Base-by-base conservation (phyloP, 2,888 invertebrate species). In the Drosophila bunnanda region DNA sequence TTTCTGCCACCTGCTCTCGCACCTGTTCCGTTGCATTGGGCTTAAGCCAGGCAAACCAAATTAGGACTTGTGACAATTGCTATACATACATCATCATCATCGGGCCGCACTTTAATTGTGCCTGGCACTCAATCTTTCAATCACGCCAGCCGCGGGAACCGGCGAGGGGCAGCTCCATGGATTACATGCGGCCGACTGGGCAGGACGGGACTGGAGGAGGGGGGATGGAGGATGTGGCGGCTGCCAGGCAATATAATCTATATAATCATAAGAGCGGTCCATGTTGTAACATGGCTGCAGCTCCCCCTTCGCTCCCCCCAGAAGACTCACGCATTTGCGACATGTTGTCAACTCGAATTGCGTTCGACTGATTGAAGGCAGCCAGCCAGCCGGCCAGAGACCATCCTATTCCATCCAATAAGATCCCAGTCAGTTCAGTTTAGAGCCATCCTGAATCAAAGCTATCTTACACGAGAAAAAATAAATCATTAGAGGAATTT, bases 321-420 rank as follows among this genome's bases (percentile, higher is more conserved):
- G 17, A 34, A 58, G 68, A 71, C 72, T 78, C 75, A 86, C 80
- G 80, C 86, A 85, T 80, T 88, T 88, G 89, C 90, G 90, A 90
- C 90, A 90, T 90, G 91, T 90, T 91, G 91, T 91, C 91, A 91
- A 91, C 91, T 91, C 77, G 89, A 91, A 91, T 91, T 91, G 91
- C 91, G 91, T 91, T 91, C 91, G 85, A 86, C 85, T 86, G 85
- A 86, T 86, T 86, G 88, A 86, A 86, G 85, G 80, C 79, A 87
- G 71, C 75, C 75, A 74, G 74, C 73, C 74, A 75, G 74, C 71
- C 73, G 62, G 64, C 59, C 77, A 57, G 44, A 38, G 66, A 59
- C 74, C 43, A 36, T 36, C 65, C 58, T 30, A 61, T 39, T 28
- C 58, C 58, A 66, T 53, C 36, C 39, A 34, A 46, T 53, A 39